Evolutionary conservation across 2,888 invertebrate species (phyloP).

Genomic region (Microchrysa polita): DNA sequence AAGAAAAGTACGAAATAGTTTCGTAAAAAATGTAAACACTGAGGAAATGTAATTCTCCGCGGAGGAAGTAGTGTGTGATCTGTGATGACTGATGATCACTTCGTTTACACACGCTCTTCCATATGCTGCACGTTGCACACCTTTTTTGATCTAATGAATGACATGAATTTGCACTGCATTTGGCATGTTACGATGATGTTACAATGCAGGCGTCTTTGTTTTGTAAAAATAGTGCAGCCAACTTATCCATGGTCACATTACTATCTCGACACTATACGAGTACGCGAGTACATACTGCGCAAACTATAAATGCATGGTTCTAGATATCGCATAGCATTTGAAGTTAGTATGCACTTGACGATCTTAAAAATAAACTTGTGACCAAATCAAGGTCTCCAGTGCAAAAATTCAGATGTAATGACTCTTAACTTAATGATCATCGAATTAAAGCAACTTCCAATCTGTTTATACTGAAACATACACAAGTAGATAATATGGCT

Average conservation of each 20-base stretch:
- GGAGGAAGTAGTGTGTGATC: not conserved
- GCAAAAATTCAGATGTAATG: not conserved
- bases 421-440: not conserved
- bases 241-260: constrained; percentile 25
- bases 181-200: not conserved
- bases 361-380: constrained; percentile 23
- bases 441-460: too few species aligned
- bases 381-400: constrained; percentile 12
- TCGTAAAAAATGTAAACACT: constrained; percentile 13
- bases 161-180: not conserved
- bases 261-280: not conserved
- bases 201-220: constrained; percentile 5
- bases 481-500: too few species aligned
- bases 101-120: not conserved
- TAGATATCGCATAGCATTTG: constrained; percentile 1
- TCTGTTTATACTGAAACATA: too few species aligned
- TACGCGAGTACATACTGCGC: too few species aligned
- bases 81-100: too few species aligned
- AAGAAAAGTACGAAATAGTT: not conserved
- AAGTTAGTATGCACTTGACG: not conserved
- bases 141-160: not conserved
- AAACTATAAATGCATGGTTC: not conserved
- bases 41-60: constrained; percentile 4
- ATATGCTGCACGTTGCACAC: not conserved
- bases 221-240: constrained; percentile 9